Evolutionary conservation across 2,797 vertebrate genomes (phyloP).

Genomic region (Podarcis lilfordi): DNA sequence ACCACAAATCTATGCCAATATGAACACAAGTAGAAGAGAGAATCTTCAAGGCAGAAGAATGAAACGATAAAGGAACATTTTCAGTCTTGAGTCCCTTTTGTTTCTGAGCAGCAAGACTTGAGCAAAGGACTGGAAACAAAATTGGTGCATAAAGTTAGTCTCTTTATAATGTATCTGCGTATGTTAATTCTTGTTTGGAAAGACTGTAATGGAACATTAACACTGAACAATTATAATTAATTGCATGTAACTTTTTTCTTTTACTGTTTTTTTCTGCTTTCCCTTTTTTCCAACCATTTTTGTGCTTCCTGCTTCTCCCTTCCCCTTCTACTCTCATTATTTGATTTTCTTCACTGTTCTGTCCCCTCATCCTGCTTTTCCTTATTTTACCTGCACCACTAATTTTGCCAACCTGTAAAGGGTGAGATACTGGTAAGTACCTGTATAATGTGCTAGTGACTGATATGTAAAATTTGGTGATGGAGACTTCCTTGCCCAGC

Average conservation of each 20-base stretch:
- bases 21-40: background rate
- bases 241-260: slow-evolving; percentile 93
- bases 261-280: slow-evolving; percentile 75
- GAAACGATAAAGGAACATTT: background rate
- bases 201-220: slow-evolving; percentile 81
- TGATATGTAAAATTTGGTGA: slow-evolving; percentile 23
- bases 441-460: slow-evolving; percentile 57
- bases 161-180: slow-evolving; percentile 48
- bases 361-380: slow-evolving; percentile 55
- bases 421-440: slow-evolving; percentile 99
- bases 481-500: slow-evolving; percentile 24
- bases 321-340: slow-evolving; percentile 44
- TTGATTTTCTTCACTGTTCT: slow-evolving; percentile 42
- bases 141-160: slow-evolving; percentile 63
- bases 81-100: background rate
- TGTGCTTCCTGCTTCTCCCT: slow-evolving; percentile 65
- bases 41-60: background rate
- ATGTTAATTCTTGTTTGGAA: slow-evolving; percentile 61
- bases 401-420: slow-evolving; percentile 79
- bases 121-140: slow-evolving; percentile 13
- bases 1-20: background rate
- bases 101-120: slow-evolving; percentile 11
- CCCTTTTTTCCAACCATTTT: slow-evolving; percentile 56
- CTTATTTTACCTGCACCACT: slow-evolving; percentile 67
- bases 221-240: slow-evolving; percentile 88